Conservation (phyloP, 2,888 invertebrate species). For the Tortricodes alternella region DNA sequence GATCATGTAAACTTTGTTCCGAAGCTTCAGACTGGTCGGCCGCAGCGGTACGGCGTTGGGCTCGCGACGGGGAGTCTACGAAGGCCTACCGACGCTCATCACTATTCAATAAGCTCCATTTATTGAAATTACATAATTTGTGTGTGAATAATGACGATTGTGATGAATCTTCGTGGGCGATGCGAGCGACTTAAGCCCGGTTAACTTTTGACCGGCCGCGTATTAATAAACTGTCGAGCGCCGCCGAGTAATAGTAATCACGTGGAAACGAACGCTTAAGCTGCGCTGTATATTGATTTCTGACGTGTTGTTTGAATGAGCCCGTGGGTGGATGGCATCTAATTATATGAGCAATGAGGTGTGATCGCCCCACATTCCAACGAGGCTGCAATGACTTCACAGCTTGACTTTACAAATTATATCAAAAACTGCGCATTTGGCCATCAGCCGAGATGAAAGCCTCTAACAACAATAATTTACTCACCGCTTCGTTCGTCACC, state of each 20-base stretch:
- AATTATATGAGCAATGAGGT: slow-evolving; percentile 4
- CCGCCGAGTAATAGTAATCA: slow-evolving; percentile 53
- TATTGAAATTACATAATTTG: slow-evolving; percentile 83
- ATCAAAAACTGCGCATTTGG: too few species aligned
- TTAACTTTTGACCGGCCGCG: slow-evolving; percentile 79
- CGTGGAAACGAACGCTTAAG: slow-evolving; percentile 66
- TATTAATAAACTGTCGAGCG: slow-evolving; percentile 73
- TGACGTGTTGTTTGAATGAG: slow-evolving; percentile 51
- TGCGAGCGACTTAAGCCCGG: slow-evolving; percentile 79
- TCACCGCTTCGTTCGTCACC: slow-evolving; percentile 2
- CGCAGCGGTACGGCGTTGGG: slow-evolving; percentile 43
- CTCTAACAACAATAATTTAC: background rate
- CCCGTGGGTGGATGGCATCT: slow-evolving; percentile 37
- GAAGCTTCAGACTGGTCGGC: slow-evolving; percentile 39
- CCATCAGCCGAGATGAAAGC: background rate
- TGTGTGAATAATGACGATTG: slow-evolving; percentile 83
- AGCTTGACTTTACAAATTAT: too few species aligned
- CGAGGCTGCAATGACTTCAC: too few species aligned
- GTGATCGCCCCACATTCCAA: background rate
- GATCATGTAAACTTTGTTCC: slow-evolving; percentile 32
- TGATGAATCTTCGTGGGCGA: slow-evolving; percentile 83
- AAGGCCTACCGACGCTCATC: slow-evolving; percentile 80
- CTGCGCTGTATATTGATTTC: slow-evolving; percentile 52
- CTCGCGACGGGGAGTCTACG: slow-evolving; percentile 65
- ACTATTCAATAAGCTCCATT: slow-evolving; percentile 82